These are phyloP conservation scores for Gallirallus australis DNA, from an alignment of 2,797 vertebrate species.

Conservation along the genomic window DNA sequence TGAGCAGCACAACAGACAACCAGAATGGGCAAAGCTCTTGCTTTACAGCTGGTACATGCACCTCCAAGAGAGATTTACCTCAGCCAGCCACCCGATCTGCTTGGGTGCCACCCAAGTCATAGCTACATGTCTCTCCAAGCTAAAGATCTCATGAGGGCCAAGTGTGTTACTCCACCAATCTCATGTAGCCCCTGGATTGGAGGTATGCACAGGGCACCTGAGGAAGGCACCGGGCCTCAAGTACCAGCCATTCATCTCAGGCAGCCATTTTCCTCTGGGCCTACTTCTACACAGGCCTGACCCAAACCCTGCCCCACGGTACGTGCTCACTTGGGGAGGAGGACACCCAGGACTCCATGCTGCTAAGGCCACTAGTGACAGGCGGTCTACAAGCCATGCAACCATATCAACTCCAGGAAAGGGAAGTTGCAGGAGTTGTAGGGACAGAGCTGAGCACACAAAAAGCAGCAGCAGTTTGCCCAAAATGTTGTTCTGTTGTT, in stretches of 20 bases:
- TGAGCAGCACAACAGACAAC: neutral
- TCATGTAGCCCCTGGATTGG: neutral
- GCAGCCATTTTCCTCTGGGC: neutral
- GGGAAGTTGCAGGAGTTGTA: neutral
- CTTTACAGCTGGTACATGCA: accelerated
- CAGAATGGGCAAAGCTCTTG: neutral
- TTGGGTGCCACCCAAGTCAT: neutral
- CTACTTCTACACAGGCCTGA: neutral
- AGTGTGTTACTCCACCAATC: neutral
- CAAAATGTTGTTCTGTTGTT: neutral
- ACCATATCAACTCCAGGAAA: neutral
- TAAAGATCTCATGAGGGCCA: neutral
- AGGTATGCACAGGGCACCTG: neutral
- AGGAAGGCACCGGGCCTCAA: neutral
- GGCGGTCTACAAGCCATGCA: neutral
- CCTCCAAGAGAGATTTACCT: neutral
- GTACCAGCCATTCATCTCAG: neutral
- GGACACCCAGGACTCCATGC: accelerated
- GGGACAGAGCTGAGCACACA: neutral
- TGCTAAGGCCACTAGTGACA: neutral
- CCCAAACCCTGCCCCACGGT: neutral
- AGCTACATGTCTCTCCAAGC: accelerated
- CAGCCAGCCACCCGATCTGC: neutral
- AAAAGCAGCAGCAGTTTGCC: neutral
- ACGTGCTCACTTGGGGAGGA: no score